Percentiles rank a stretch among this genome's conserved stretches.
phyloP scores from a whole-genome alignment of 2,797 vertebrate genomes.

The Spea hammondii region DNA sequence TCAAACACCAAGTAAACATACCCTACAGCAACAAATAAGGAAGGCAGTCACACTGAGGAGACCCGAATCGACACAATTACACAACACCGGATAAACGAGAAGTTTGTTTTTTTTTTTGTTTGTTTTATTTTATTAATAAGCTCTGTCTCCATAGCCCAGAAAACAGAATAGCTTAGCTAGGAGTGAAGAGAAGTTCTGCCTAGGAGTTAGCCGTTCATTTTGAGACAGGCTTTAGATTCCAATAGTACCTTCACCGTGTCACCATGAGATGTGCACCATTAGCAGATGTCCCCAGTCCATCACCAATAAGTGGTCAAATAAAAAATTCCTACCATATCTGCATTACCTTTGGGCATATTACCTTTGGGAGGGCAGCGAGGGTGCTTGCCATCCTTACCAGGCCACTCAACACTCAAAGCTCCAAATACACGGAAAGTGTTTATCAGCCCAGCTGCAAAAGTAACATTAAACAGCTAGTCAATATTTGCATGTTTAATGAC shows the following conservation, averaged over 20 bases:
- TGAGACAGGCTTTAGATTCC: not conserved
- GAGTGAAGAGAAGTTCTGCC: too few relatives aligned
- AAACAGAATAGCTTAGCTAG: too few relatives aligned
- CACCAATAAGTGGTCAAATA: constrained; percentile 44
- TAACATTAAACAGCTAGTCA: constrained; percentile 4
- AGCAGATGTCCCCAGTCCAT: constrained; percentile 14
- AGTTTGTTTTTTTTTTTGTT: too few relatives aligned
- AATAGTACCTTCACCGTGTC: constrained; percentile 16
- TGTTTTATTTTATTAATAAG: too few relatives aligned
- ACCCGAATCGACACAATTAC: too few relatives aligned
- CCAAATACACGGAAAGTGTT: constrained; percentile 96
- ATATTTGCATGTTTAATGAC: not conserved
- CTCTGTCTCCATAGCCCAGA: too few relatives aligned
- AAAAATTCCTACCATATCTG: constrained; percentile 82
- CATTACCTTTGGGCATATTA: constrained; percentile 99
- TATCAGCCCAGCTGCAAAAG: constrained; percentile 83
- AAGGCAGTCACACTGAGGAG: too few relatives aligned
- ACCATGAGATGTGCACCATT: not conserved
- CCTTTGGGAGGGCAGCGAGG: constrained; percentile 99
- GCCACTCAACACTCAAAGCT: constrained; percentile 96
- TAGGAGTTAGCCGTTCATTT: too few relatives aligned
- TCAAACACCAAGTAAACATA: constrained; percentile 98
- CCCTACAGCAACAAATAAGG: constrained; percentile 64
- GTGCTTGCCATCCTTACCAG: constrained; percentile 99
- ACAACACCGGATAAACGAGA: too few relatives aligned